phyloP scores from a whole-genome alignment of 2,888 invertebrate genomes.

The Zhengitettix transpicula region DNA sequence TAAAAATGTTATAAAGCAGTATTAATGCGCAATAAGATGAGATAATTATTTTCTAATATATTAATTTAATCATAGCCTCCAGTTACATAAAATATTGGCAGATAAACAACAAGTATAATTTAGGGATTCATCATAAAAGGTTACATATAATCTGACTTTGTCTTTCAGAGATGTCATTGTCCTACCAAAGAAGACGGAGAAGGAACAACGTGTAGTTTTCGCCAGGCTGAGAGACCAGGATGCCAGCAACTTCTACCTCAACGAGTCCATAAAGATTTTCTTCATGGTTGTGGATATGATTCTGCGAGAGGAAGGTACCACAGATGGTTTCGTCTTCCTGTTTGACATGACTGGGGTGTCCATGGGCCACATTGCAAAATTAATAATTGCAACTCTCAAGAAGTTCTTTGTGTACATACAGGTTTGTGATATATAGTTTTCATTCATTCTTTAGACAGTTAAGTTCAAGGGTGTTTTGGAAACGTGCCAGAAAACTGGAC shows the following conservation, averaged over 20 bases:
- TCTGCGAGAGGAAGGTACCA: conserved; percentile 9
- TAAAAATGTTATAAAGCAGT: too few relatives aligned
- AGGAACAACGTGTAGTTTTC: not conserved
- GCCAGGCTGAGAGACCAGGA: conserved; percentile 2
- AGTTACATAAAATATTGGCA: too few relatives aligned
- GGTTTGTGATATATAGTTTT: too few relatives aligned
- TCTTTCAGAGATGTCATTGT: not conserved
- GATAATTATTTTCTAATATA: too few relatives aligned
- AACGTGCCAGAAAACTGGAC: too few relatives aligned
- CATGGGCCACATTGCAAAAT: conserved; percentile 12
- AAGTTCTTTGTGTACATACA: conserved; percentile 16
- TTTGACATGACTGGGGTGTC: conserved; percentile 13
- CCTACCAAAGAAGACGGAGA: not conserved
- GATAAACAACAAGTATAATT: too few relatives aligned
- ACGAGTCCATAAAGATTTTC: conserved; percentile 14
- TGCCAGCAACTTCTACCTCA: conserved; percentile 12
- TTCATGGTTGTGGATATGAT: conserved; percentile 14
- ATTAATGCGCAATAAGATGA: too few relatives aligned
- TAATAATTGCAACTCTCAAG: conserved; percentile 12
- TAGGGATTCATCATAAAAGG: too few relatives aligned
- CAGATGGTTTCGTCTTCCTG: conserved; percentile 14
- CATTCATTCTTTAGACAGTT: too few relatives aligned
- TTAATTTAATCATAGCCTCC: too few relatives aligned
- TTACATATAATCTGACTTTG: too few relatives aligned
- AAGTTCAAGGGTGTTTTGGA: too few relatives aligned